Percentiles rank a stretch among this genome's conserved stretches.
Conservation (phyloP, 2,888 invertebrate genomes). For the Lacanobia oleracea region DNA sequence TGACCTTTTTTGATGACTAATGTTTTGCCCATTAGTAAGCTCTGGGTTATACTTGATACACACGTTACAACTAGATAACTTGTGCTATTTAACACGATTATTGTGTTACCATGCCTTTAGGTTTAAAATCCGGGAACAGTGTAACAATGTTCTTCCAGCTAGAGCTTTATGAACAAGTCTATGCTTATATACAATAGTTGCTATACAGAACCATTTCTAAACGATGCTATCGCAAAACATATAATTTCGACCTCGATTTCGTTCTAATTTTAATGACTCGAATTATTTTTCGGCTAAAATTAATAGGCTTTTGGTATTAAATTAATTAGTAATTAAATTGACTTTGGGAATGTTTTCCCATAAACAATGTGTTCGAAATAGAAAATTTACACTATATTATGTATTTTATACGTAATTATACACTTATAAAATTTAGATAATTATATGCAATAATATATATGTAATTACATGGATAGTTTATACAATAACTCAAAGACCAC, state of each 20-base stretch:
- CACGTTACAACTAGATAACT: neutral
- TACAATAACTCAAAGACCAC: slow-evolving; percentile 32
- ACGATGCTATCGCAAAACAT: slow-evolving; percentile 33
- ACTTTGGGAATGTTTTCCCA: slow-evolving; percentile 66
- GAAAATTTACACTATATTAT: slow-evolving; percentile 64
- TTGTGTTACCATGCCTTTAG: neutral
- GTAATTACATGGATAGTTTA: slow-evolving; percentile 21
- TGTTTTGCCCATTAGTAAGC: neutral
- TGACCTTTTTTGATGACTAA: slow-evolving; percentile 21
- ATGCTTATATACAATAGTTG: slow-evolving; percentile 45
- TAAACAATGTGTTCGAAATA: slow-evolving; percentile 68
- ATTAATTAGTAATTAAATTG: slow-evolving; percentile 50
- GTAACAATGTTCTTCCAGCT: slow-evolving; percentile 11
- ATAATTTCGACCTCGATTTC: slow-evolving; percentile 48
- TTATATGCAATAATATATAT: slow-evolving; percentile 37
- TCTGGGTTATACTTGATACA: slow-evolving; percentile 1
- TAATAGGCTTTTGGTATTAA: slow-evolving; percentile 59
- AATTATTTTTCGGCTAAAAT: slow-evolving; percentile 50
- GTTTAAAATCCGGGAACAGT: slow-evolving; percentile 33
- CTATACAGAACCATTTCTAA: slow-evolving; percentile 23
- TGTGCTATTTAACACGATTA: neutral
- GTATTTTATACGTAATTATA: slow-evolving; percentile 61
- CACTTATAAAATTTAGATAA: slow-evolving; percentile 44
- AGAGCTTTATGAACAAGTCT: slow-evolving; percentile 38
- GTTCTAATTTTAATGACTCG: slow-evolving; percentile 60